phyloP scores from a whole-genome alignment of 2,113 vertebrate species.

The cat (Felis catus) region DNA sequence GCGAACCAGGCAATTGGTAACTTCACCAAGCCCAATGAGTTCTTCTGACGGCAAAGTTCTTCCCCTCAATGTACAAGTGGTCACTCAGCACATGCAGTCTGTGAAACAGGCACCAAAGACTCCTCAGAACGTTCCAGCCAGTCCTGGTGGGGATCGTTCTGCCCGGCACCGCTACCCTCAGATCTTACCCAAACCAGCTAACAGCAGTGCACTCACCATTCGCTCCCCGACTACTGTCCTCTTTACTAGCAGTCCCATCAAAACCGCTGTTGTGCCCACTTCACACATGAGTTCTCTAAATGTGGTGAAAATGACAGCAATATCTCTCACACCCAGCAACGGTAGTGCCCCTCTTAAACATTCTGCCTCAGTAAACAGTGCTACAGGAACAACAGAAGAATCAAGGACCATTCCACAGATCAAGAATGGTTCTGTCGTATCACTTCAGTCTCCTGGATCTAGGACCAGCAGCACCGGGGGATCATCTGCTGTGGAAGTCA shows the following conservation, averaged over 20 bases:
- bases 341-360: constrained; percentile 87
- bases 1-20: constrained; percentile 92
- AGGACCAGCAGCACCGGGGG: constrained; percentile 79
- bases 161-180: constrained; percentile 96
- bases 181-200: constrained; percentile 96
- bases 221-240: constrained; percentile 96
- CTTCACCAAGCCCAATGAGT: constrained; percentile 92
- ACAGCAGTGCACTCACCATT: constrained; percentile 91
- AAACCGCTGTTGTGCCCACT: constrained; percentile 94
- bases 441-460: constrained; percentile 88
- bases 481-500: constrained; percentile 88
- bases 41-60: constrained; percentile 93
- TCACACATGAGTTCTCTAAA: constrained; percentile 94
- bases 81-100: constrained; percentile 95
- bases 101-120: constrained; percentile 94
- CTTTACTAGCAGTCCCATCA: constrained; percentile 95
- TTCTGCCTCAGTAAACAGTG: constrained; percentile 86
- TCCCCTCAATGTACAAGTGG: constrained; percentile 96
- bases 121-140: constrained; percentile 90
- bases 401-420: constrained; percentile 84
- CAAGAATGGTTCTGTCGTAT: constrained; percentile 90
- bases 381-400: constrained; percentile 85
- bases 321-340: constrained; percentile 92
- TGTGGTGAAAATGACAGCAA: constrained; percentile 96
- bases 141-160: constrained; percentile 92